phyloP scores from a whole-genome alignment of 2,113 vertebrate species.

The Lipophrys pholis region DNA sequence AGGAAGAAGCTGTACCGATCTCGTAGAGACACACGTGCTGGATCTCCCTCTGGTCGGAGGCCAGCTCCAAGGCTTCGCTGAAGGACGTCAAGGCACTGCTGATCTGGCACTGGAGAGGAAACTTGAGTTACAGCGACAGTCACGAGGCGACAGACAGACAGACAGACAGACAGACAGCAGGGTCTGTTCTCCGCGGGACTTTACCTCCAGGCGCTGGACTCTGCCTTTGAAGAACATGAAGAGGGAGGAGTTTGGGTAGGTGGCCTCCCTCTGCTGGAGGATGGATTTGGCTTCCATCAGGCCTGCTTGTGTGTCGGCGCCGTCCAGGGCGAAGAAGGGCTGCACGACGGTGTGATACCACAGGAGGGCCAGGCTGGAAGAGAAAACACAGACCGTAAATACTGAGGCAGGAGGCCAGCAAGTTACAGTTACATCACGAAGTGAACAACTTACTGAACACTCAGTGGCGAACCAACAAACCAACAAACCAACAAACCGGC shows the following conservation, averaged over 20 bases:
- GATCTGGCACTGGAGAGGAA: conserved; percentile 89
- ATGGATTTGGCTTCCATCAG: conserved; percentile 93
- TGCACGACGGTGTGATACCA: conserved; percentile 97
- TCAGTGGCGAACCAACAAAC: no score
- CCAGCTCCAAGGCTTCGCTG: conserved; percentile 90
- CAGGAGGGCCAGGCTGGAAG: conserved; percentile 89
- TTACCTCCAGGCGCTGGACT: conserved; percentile 94
- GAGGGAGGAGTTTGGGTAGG: conserved; percentile 94
- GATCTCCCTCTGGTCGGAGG: conserved; percentile 93
- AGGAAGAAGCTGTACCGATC: conserved; percentile 87
- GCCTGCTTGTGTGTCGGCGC: conserved; percentile 89
- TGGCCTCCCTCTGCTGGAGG: conserved; percentile 89
- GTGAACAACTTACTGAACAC: no score
- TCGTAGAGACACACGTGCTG: conserved; percentile 96
- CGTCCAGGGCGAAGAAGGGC: conserved; percentile 95
- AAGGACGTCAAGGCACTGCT: conserved; percentile 95
- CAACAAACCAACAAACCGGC: no score
- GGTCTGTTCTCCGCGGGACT: no score
- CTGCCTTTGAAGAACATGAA: conserved; percentile 98
- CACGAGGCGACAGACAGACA: not conserved
- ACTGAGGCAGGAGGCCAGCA: not conserved
- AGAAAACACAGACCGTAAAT: conserved; percentile 4
- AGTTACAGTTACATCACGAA: no score
- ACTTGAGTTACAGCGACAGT: conserved; percentile 16
- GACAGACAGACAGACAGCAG: no score